A percentile compares a stretch with the other conserved stretches of the same genome.
These are phyloP conservation scores for Gandaritis pyraliata DNA, from an alignment of 2,888 invertebrate species.

Conservation along the genomic window DNA sequence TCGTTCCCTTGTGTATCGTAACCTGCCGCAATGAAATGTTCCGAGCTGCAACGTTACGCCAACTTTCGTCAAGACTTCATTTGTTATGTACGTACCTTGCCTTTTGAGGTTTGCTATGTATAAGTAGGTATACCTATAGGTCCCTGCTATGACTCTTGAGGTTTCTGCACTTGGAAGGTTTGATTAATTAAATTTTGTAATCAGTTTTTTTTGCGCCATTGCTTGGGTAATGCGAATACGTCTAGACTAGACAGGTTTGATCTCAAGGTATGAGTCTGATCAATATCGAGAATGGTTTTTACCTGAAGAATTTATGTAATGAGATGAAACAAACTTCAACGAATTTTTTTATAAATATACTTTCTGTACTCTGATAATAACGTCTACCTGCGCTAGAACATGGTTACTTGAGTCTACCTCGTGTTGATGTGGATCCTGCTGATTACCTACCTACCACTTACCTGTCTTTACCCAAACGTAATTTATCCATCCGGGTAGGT, in stretches of 20 bases:
- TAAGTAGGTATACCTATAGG: background rate
- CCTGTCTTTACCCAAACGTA: conserved; percentile 10
- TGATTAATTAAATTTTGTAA: conserved; percentile 61
- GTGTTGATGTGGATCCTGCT: background rate
- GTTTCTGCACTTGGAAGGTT: conserved; percentile 42
- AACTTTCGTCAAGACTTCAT: conserved; percentile 53
- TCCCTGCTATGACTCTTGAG: conserved; percentile 37
- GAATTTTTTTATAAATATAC: background rate
- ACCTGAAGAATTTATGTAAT: background rate
- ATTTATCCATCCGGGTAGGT: conserved; percentile 23
- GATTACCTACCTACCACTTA: conserved; percentile 1
- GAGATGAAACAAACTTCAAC: background rate
- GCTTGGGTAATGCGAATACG: conserved; percentile 36
- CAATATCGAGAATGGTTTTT: background rate
- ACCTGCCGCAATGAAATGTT: conserved; percentile 70
- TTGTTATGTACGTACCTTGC: conserved; percentile 53
- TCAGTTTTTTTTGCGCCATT: conserved; percentile 42
- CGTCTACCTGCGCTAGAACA: background rate
- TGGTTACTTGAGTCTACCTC: background rate
- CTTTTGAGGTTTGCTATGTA: conserved; percentile 1
- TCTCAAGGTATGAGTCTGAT: conserved; percentile 4
- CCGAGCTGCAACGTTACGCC: conserved; percentile 47
- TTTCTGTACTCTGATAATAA: background rate
- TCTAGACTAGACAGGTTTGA: conserved; percentile 21
- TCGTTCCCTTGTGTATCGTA: conserved; percentile 76